Evolutionary conservation across 1,140 invertebrate genomes (phyloP), one percentile per base, ranked within the genome.

Genomic region (Halyomorpha halys): DNA sequence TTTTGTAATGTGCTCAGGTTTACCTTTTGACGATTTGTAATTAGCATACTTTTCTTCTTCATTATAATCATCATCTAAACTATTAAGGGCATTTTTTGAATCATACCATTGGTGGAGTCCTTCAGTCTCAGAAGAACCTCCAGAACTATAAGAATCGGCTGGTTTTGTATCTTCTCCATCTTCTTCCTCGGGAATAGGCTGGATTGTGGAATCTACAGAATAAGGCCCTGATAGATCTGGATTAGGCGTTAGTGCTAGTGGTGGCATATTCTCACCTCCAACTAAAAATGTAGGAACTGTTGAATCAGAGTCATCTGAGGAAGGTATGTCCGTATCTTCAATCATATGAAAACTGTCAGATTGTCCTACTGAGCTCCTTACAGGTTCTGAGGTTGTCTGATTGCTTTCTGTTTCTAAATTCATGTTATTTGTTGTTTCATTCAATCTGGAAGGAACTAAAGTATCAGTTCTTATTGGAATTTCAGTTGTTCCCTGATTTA

Each of bases 191-290:
- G n/a, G 13, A 19, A 16, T 44, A 63, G 34, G 47, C 30, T 54
- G 19, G 18, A 63, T 45, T 23, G 34, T 44, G 16, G 62, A 53
- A 19, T 63, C 62, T 14, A 64, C 63, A 19, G 63, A 25, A n/a
- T 27, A 64, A 44, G 63, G 63, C 3, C 63, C 63, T 21, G 34
- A 23, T 1, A 64, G 44, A 59, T 64, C 54, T n/a, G 63, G 63
- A 27, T 59, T 64, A 16, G 15, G 30, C 18, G 25, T 30, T 16
- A 51, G 14, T 21, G 27, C 16, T 53, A 54, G 54, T 49, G 53
- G 51, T n/a, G 62, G 49, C 62, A 63, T 63, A 34, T 53, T 49
- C 9, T 60, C 44, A 16, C 53, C 53, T 6, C 23, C 18, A 11
- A 23, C 14, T 23, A 56, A 16, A 16, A 56, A 23, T 23, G 53